Base-by-base conservation (phyloP, 2,797 vertebrate genomes). In the Limnodromus scolopaceus region DNA sequence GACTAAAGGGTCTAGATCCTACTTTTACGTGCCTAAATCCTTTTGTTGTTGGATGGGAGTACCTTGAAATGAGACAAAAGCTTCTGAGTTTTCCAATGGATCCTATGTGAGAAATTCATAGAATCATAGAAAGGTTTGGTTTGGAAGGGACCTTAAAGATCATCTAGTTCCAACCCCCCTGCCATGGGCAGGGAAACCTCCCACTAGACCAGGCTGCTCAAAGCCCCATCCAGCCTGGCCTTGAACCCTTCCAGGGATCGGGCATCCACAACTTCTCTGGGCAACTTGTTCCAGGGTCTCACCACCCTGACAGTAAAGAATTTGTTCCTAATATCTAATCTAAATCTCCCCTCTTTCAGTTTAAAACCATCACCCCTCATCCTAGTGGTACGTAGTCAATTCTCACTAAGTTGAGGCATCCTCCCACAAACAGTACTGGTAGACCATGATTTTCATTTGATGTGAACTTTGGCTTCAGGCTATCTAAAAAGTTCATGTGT, bases 341-440 rank as follows among this genome's bases (percentile, higher is more conserved):
- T 39, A 45, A 69, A 61, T 51, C n/a, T 53, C 38, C 14, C 23
- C 8, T 39, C 16, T 39, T 61, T 34, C 46, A 39, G 7, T 24
- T 70, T 39, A 30, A 70, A 78, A 55, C 24, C 1, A 0, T 48
- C 39, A 30, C 14, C 5, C 28, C 30, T 79, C 0, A 0, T 41
- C 30, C 41, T 34, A n/a, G 20, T 25, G 20, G 24, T 48, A 55
- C 0, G 0, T 64, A 22, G 13, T 71, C 24, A 48, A 0, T 46
- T 78, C 28, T 91, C 20, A 38, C 9, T 14, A 49, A 41, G 10
- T 4, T 68, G 66, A 87, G 13, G 10, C 22, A 65, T 16, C 0
- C 2, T 71, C 2, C 5, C 22, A 18, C 0, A 4, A 81, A 18
- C 5, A 41, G 9, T 34, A 45, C 23, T 68, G 32, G 32, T 36